Evolutionary conservation across 2,797 vertebrate genomes (phyloP).

Genomic region (Molothrus aeneus): DNA sequence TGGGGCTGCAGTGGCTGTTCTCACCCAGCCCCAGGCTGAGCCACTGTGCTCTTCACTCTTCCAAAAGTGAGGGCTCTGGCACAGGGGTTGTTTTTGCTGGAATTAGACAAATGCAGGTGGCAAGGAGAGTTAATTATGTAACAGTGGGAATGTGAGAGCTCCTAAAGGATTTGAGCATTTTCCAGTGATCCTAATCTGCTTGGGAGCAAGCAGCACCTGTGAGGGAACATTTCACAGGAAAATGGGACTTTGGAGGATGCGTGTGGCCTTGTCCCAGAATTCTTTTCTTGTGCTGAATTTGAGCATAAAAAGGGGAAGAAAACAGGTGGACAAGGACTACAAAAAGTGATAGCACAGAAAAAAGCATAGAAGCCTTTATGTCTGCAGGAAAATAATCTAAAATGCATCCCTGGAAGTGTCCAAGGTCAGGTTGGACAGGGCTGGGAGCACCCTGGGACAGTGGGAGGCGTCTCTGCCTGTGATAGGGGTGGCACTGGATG

Average conservation of each 20-base stretch:
- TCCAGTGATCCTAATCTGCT: neutral
- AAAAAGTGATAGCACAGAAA: too few relatives aligned
- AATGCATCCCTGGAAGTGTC: rapidly evolving
- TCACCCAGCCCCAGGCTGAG: slow-evolving; percentile 22
- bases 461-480: neutral
- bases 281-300: neutral
- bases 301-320: neutral
- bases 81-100: neutral
- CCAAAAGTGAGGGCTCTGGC: slow-evolving; percentile 19
- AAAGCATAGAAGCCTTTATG: neutral
- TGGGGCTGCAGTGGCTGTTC: neutral
- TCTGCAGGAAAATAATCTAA: neutral
- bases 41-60: neutral
- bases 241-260: neutral
- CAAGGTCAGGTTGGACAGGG: rapidly evolving
- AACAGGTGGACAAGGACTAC: neutral
- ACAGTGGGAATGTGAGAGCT: neutral
- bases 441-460: neutral
- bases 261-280: neutral
- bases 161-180: neutral
- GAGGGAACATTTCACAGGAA: neutral
- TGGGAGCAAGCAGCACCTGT: neutral
- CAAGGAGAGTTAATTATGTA: neutral
- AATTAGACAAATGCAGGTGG: slow-evolving; percentile 22
- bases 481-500: neutral